Conservation (phyloP, 1,140 invertebrate species). For the Solenopsis invicta region DNA sequence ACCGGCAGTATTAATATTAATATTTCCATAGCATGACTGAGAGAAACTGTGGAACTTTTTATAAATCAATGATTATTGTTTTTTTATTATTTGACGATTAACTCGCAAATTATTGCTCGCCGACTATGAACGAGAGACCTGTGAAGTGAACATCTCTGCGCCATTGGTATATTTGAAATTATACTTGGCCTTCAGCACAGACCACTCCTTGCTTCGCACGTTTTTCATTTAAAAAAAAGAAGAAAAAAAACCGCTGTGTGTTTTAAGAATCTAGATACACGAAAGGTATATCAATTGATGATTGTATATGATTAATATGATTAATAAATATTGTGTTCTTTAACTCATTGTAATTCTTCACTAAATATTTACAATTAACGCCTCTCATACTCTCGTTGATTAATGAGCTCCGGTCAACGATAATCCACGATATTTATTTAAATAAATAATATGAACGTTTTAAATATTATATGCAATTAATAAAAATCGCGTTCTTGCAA, state of each 20-base stretch:
- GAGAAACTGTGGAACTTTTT: neutral
- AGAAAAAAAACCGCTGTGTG: neutral
- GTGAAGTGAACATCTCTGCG: neutral
- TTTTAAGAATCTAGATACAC: constrained; percentile 12
- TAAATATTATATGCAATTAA: neutral
- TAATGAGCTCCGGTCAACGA: neutral
- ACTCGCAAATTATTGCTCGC: neutral
- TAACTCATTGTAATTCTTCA: constrained; percentile 10
- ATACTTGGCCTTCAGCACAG: neutral
- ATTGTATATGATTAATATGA: neutral
- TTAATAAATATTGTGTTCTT: too few relatives aligned
- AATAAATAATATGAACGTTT: neutral
- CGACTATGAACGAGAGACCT: neutral
- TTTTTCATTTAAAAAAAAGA: neutral
- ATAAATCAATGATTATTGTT: neutral
- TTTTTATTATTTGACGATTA: neutral
- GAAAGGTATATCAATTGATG: constrained; percentile 1
- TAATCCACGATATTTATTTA: neutral
- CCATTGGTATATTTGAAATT: neutral
- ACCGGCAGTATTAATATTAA: neutral
- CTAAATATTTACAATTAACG: neutral
- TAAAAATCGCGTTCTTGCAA: neutral
- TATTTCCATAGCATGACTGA: neutral
- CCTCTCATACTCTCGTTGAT: neutral
- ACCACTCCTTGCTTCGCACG: neutral